Percentiles rank a stretch among this genome's conserved stretches.
Conservation (phyloP, 92 coral and sea anemone genomes). For the Galaxea fascicularis region DNA sequence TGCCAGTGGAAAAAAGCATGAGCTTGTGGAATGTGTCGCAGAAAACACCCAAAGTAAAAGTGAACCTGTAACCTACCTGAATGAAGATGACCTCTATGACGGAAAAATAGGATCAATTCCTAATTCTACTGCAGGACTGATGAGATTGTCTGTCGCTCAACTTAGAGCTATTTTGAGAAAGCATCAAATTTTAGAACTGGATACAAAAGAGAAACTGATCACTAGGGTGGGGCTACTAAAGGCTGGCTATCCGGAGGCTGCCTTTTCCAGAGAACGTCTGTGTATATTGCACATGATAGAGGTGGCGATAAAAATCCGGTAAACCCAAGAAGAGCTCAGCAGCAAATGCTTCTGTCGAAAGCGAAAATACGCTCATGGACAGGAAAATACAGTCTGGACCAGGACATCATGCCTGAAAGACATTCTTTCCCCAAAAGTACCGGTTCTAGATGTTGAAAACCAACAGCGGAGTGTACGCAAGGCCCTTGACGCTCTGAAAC, state of each 20-base stretch:
- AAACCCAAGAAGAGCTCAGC: constrained; percentile 4
- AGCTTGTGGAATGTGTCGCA: not conserved
- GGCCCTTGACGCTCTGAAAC: constrained; percentile 10
- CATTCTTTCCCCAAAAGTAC: constrained; percentile 32
- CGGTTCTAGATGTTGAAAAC: constrained; percentile 16
- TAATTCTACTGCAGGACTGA: constrained; percentile 51
- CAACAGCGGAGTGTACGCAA: constrained; percentile 21
- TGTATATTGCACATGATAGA: constrained; percentile 43
- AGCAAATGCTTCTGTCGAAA: constrained; percentile 8
- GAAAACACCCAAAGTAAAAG: not conserved
- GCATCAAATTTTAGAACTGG: constrained; percentile 51
- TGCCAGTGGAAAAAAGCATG: too few relatives aligned
- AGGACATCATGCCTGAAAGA: constrained; percentile 47
- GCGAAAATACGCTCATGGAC: constrained; percentile 44
- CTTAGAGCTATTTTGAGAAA: constrained; percentile 46
- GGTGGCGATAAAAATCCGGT: constrained; percentile 27
- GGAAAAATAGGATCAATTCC: constrained; percentile 54
- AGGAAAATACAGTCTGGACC: constrained; percentile 45
- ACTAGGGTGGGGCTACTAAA: constrained; percentile 44
- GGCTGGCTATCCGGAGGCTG: too few relatives aligned
- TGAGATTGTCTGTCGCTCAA: constrained; percentile 60
- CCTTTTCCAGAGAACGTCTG: constrained; percentile 62
- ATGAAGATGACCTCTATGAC: constrained; percentile 25
- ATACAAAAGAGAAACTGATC: constrained; percentile 61
- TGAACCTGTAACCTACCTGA: not conserved